Conservation (phyloP, 2,113 vertebrate genomes). For the Colistium nudipinnis region DNA sequence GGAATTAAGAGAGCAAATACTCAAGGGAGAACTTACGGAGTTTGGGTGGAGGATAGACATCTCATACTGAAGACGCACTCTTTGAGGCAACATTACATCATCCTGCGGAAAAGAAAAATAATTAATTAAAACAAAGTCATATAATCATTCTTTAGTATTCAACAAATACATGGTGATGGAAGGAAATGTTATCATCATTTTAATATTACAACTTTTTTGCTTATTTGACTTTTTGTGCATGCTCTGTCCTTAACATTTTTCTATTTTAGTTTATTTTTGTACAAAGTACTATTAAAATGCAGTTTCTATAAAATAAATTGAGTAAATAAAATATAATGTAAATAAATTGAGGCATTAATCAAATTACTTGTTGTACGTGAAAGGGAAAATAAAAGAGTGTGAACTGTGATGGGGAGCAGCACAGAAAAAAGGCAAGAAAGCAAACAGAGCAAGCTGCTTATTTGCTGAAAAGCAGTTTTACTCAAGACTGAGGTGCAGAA, state of each 20-base stretch:
- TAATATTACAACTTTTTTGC: no score
- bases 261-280: no score
- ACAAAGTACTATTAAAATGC: no score
- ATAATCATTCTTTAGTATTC: not conserved
- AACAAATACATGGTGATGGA: not conserved
- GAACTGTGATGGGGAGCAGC: not conserved
- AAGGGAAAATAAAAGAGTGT: slow-evolving; percentile 2
- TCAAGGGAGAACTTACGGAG: slow-evolving; percentile 83
- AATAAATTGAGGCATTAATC: no score
- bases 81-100: slow-evolving; percentile 92
- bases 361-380: no score
- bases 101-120: slow-evolving; percentile 81
- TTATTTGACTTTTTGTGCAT: no score
- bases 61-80: slow-evolving; percentile 88
- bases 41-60: slow-evolving; percentile 80
- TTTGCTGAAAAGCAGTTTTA: slow-evolving; percentile 7
- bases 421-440: not conserved
- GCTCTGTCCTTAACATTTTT: no score
- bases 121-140: not conserved
- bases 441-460: not conserved
- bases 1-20: slow-evolving; percentile 41
- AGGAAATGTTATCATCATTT: no score
- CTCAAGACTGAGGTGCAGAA: not conserved
- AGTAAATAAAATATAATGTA: no score
- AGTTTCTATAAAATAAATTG: no score